A percentile compares a stretch with the other conserved stretches of the same genome.
These are phyloP conservation scores for Aldabrachelys gigantea DNA, from an alignment of 2,113 vertebrate genomes.

Conservation along the genomic window DNA sequence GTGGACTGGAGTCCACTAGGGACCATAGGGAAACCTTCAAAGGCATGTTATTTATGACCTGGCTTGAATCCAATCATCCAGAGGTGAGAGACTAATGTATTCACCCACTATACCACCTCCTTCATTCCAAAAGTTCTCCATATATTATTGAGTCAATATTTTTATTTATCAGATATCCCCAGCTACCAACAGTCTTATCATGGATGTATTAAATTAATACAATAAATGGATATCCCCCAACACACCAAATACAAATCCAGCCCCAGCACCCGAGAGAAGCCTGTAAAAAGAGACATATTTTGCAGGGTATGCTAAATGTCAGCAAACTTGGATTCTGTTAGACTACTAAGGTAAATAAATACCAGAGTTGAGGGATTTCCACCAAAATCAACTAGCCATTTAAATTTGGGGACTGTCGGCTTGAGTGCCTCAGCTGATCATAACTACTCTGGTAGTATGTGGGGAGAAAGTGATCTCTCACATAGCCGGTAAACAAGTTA, in stretches of 20 bases:
- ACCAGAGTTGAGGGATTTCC: neutral
- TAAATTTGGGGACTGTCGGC: neutral
- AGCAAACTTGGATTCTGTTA: neutral
- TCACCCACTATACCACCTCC: neutral
- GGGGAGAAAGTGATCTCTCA: neutral
- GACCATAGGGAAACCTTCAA: neutral
- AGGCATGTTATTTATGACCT: rapidly evolving
- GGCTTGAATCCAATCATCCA: neutral
- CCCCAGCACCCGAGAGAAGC: neutral
- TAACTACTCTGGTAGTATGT: neutral
- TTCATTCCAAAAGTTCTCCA: neutral
- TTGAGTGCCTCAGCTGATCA: neutral
- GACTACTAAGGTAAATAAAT: neutral
- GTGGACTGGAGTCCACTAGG: neutral
- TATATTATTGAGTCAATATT: neutral
- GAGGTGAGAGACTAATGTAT: neutral
- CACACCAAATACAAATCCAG: neutral
- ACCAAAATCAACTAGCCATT: neutral
- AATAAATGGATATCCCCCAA: neutral
- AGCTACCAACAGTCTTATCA: neutral
- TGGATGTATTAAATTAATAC: neutral
- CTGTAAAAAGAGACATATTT: neutral
- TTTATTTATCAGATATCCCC: neutral
- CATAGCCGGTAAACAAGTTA: neutral
- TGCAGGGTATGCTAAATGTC: neutral